Base-by-base conservation (phyloP, 2,113 vertebrate genomes). In the Butastur rufipennis region DNA sequence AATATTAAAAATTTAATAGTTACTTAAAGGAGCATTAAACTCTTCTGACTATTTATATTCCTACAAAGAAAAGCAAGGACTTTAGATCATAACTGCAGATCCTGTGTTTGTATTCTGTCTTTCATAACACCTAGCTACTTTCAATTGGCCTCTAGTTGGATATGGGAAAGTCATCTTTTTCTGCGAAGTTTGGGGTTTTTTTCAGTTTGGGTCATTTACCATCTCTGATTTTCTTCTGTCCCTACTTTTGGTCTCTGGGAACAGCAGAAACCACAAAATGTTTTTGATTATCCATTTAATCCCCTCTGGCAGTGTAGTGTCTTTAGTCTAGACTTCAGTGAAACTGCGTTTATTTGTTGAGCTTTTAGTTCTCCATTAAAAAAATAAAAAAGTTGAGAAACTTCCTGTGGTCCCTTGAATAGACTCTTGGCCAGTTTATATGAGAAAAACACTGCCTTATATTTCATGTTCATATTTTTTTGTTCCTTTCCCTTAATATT, bases 231-330 rank as follows among this genome's bases (percentile, higher is more conserved):
- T 92, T 88, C 65, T 59, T 68, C 90, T 94, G 77, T 82, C 61
- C 80, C 75, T 88, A 20, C 81, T 80, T 94, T 72, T 86, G 38
- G 77, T 89, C 87, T 77, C 90, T 93, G 94, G 81, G 90, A 96
- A 94, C 84, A 91, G 77, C 55, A 93, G 48, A 94, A 91, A 95
- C 90, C 87, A 89, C 94, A 91, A 83, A 91, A 91, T 89, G 84
- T 74, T 93, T 94, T 72, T 93, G 62, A 95, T 95, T 96, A 93
- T 86, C 77, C 67, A 71, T 56, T 94, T 95, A 93, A 94, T 94
- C 80, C 77, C 81, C 62, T 93, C 48, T 63, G 77, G 87, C 90
- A 81, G 47, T 9, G 29, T 34, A 83, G 67, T 72, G 90, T 73
- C 94, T 91, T 91, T 53, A 86, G 94, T 86, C 90, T 83, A 91